Percentiles rank a stretch among this genome's conserved stretches.
phyloP scores from a whole-genome alignment of 1,140 invertebrate genomes.

The Pseudomyrmex gracilis region DNA sequence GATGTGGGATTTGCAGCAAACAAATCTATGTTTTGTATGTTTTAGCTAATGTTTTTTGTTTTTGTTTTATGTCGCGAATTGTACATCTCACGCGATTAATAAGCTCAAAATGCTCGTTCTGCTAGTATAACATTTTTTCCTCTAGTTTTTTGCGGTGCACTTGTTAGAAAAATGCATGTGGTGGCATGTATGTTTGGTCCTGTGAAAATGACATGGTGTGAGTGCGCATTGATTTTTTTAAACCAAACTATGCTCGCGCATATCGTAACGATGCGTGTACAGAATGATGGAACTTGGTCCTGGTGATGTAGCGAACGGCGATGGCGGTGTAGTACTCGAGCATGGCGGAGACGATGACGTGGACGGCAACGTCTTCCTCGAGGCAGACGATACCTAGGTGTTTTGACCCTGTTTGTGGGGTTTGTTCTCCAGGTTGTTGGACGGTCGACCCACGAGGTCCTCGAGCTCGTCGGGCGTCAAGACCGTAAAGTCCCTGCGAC shows the following conservation, averaged over 20 bases:
- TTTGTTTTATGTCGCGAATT: neutral
- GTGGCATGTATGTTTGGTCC: neutral
- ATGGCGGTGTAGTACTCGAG: constrained; percentile 78
- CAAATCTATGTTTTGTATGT: neutral
- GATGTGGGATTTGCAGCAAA: neutral
- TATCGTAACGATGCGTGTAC: constrained; percentile 83
- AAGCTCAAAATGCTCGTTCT: neutral
- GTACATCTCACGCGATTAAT: too few species aligned
- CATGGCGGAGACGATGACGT: constrained; percentile 73
- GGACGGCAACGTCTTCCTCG: constrained; percentile 78
- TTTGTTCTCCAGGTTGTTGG: constrained; percentile 78
- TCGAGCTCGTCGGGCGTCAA: constrained; percentile 83
- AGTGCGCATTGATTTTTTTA: constrained; percentile 51
- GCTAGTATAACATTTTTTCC: neutral
- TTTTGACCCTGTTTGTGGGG: constrained; percentile 81
- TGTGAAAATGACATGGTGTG: constrained; percentile 31
- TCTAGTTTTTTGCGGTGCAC: neutral
- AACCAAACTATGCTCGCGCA: constrained; percentile 83
- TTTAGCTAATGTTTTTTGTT: neutral
- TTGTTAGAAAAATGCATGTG: neutral
- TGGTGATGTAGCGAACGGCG: constrained; percentile 81
- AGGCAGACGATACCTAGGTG: constrained; percentile 81
- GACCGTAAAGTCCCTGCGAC: constrained; percentile 81
- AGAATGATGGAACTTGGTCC: constrained; percentile 82
- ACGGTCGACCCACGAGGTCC: constrained; percentile 80